These are phyloP conservation scores for Acropora yongei DNA, from an alignment of 64 coral and sea anemone genomes.

Conservation along the genomic window DNA sequence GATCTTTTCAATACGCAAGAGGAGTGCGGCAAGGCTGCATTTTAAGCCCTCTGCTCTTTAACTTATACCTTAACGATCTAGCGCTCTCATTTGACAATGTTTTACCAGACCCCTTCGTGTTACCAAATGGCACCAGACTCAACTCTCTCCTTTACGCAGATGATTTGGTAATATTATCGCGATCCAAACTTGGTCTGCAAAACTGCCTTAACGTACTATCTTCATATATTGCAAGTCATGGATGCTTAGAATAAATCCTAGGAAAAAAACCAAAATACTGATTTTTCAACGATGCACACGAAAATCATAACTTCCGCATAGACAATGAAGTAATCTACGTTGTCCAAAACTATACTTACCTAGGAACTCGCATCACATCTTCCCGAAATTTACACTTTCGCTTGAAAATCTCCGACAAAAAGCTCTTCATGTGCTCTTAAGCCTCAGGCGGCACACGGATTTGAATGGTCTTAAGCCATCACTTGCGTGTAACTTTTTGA, in stretches of 20 bases:
- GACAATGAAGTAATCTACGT: constrained; percentile 14
- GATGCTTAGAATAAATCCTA: constrained; percentile 21
- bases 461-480: constrained; percentile 26
- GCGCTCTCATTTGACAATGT: neutral
- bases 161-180: constrained; percentile 19
- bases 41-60: neutral
- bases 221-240: constrained; percentile 1
- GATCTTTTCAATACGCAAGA: constrained; percentile 9
- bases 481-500: constrained; percentile 53
- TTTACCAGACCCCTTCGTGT: constrained; percentile 1
- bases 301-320: constrained; percentile 30
- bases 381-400: constrained; percentile 14
- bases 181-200: constrained; percentile 4
- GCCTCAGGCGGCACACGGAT: constrained; percentile 17
- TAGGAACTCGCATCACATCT: constrained; percentile 25
- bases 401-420: neutral
- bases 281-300: constrained; percentile 20
- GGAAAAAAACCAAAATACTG: constrained; percentile 15
- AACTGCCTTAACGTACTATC: constrained; percentile 6
- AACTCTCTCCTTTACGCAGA: neutral
- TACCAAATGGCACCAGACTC: neutral
- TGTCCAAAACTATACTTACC: constrained; percentile 56
- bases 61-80: neutral
- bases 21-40: constrained; percentile 37
- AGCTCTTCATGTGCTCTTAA: constrained; percentile 11